These are phyloP conservation scores for Megaustenia siamemsis DNA, from an alignment of 2,888 invertebrate species.

Conservation along the genomic window DNA sequence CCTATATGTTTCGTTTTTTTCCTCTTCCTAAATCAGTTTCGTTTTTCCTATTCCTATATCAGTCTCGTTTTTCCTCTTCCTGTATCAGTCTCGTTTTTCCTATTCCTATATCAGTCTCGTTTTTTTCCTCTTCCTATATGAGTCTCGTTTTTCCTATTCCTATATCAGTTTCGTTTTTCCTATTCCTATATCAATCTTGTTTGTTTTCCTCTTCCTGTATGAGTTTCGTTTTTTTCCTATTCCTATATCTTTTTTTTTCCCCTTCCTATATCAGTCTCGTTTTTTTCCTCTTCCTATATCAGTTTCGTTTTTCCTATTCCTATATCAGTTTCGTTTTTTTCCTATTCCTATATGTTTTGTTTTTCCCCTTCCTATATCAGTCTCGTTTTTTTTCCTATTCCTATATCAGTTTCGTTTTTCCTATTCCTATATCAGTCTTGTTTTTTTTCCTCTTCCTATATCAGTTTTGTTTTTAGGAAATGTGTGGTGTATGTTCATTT, in stretches of 20 bases:
- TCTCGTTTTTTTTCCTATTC: constrained; percentile 7
- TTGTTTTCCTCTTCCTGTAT: background rate
- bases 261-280: background rate
- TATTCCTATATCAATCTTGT: background rate
- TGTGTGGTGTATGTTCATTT: too few species aligned
- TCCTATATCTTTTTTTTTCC: background rate
- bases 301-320: background rate
- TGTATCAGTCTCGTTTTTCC: background rate
- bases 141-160: background rate
- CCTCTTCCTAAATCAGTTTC: too few species aligned
- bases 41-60: background rate
- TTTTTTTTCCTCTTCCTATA: too few species aligned
- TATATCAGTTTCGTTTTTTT: background rate
- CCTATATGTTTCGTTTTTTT: too few species aligned
- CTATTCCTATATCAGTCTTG: too few species aligned
- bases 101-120: background rate
- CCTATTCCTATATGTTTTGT: background rate
- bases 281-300: background rate
- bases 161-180: background rate
- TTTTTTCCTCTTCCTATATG: background rate
- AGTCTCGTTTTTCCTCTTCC: background rate
- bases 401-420: background rate
- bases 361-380: background rate
- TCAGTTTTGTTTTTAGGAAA: background rate
- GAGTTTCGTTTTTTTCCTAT: background rate